Conservation (phyloP, 1,140 invertebrate genomes). For the Battus philenor region DNA sequence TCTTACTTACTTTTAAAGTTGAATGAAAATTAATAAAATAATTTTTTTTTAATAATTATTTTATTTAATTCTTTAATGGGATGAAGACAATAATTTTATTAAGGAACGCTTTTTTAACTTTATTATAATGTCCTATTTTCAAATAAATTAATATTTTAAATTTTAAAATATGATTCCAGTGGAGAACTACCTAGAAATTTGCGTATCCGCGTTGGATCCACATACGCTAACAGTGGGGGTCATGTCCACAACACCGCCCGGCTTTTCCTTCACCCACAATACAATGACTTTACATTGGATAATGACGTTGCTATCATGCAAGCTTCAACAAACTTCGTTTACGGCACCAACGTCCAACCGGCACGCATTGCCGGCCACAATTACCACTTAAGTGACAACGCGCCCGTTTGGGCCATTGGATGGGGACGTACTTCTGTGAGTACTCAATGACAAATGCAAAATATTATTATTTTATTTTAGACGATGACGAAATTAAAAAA, state of each 20-base stretch:
- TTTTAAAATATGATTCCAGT: too few relatives aligned
- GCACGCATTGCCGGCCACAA: slow-evolving; percentile 31
- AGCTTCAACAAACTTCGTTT: slow-evolving; percentile 31
- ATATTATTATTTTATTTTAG: too few relatives aligned
- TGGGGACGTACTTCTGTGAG: slow-evolving; percentile 75
- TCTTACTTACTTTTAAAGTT: too few relatives aligned
- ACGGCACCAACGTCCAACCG: slow-evolving; percentile 22
- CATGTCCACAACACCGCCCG: slow-evolving; percentile 18
- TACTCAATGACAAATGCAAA: too few relatives aligned
- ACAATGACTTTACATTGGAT: slow-evolving; percentile 29
- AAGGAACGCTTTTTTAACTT: too few relatives aligned
- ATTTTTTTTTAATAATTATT: too few relatives aligned
- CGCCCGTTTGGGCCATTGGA: slow-evolving; percentile 70
- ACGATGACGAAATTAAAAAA: too few relatives aligned
- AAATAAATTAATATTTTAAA: too few relatives aligned
- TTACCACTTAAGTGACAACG: slow-evolving; percentile 39
- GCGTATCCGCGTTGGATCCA: slow-evolving; percentile 35
- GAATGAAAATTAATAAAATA: background rate
- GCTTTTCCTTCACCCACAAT: slow-evolving; percentile 30
- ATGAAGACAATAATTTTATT: too few relatives aligned
- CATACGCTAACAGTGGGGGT: slow-evolving; percentile 33
- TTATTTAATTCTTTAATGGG: too few relatives aligned
- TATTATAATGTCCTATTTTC: too few relatives aligned
- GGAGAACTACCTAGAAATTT: slow-evolving; percentile 14
- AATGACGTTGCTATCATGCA: slow-evolving; percentile 78